Percentiles rank a stretch among this genome's conserved stretches.
Evolutionary conservation across 2,797 vertebrate genomes (phyloP).

Genomic region (Rousettus madagascariensis): DNA sequence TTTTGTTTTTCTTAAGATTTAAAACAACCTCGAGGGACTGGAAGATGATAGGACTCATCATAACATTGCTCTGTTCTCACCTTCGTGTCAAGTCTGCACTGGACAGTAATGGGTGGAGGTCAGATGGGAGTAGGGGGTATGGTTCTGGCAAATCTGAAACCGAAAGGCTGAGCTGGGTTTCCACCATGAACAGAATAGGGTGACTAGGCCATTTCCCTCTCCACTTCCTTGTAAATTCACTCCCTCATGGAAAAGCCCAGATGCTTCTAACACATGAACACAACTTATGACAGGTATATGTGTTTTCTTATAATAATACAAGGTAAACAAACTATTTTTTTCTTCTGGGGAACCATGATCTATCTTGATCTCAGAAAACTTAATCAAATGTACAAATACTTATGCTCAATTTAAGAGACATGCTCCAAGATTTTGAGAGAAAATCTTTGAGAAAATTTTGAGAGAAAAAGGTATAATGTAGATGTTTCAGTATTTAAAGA

Average conservation of each 20-base stretch:
- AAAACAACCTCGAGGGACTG: background rate
- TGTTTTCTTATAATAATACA: background rate
- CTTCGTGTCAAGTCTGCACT: background rate
- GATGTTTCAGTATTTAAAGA: background rate
- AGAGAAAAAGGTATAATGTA: background rate
- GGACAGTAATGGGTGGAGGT: background rate
- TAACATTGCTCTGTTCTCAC: background rate
- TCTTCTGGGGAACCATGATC: background rate
- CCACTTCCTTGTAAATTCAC: background rate
- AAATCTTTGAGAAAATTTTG: background rate
- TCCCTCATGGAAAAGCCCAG: background rate
- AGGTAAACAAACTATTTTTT: background rate
- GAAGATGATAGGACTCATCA: background rate
- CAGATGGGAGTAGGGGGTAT: rapidly evolving
- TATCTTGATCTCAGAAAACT: background rate
- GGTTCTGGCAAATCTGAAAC: background rate
- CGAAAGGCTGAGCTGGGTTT: background rate
- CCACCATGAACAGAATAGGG: background rate
- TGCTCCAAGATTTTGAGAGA: background rate
- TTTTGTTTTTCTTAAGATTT: background rate
- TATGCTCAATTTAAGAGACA: background rate
- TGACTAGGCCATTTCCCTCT: background rate
- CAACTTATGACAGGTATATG: background rate
- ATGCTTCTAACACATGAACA: background rate
- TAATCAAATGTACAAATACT: background rate